Conservation (phyloP, 2,797 vertebrate species). For the Rousettus madagascariensis region DNA sequence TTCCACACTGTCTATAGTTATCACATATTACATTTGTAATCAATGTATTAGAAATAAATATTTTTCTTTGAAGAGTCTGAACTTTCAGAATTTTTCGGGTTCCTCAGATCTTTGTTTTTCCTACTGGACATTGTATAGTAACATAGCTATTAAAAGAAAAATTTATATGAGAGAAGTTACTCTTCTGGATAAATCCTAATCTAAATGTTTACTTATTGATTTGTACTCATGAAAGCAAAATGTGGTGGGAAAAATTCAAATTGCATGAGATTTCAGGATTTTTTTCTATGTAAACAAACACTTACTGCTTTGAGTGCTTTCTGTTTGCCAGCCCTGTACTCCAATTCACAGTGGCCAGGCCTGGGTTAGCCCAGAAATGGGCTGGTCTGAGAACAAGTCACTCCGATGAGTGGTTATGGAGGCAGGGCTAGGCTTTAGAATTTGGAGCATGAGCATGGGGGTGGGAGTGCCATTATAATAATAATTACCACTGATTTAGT, state of each 20-base stretch:
- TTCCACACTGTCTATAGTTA: neutral
- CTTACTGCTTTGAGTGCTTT: conserved; percentile 29
- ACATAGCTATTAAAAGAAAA: neutral
- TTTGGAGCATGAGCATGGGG: neutral
- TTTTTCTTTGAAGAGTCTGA: neutral
- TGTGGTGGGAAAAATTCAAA: conserved; percentile 1
- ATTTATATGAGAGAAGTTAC: neutral
- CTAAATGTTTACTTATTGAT: conserved; percentile 14
- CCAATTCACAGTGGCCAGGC: neutral
- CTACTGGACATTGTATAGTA: neutral
- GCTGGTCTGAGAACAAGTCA: neutral
- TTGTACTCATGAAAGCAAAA: conserved; percentile 8
- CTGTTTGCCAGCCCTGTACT: neutral
- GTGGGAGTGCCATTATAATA: neutral
- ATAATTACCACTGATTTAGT: neutral
- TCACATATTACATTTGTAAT: neutral
- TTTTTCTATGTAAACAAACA: conserved; percentile 41
- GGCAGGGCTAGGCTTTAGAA: neutral
- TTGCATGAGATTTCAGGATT: neutral
- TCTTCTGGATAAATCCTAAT: neutral
- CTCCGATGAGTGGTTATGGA: neutral
- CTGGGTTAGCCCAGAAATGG: neutral
- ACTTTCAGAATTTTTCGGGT: neutral
- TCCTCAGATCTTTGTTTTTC: neutral
- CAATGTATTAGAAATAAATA: neutral